phyloP scores from a whole-genome alignment of 2,113 vertebrate genomes.

The human region GRCh38 chr22:24107501-24108000 shows the following conservation, averaged over 20 bases:
- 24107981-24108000: not conserved
- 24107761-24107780: slow-evolving; percentile 50
- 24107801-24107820: slow-evolving; percentile 2
- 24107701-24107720: not conserved
- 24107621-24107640: not conserved
- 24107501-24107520: not conserved
- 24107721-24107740: slow-evolving; percentile 37
- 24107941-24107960: not conserved
- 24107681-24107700: not conserved
- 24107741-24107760: slow-evolving; percentile 36
- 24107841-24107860: not conserved
- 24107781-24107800: slow-evolving; percentile 10
- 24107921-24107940: not conserved
- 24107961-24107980: not conserved
- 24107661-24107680: not conserved
- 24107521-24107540: no score
- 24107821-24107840: slow-evolving; percentile 14
- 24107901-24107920: not conserved
- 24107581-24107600: not conserved
- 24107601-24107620: not conserved
- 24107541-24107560: not conserved
- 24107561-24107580: not conserved
- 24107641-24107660: not conserved
- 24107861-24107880: not conserved
- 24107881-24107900: not conserved